Base-by-base conservation (phyloP, 2,888 invertebrate genomes). In the Dysmachus trigonus region DNA sequence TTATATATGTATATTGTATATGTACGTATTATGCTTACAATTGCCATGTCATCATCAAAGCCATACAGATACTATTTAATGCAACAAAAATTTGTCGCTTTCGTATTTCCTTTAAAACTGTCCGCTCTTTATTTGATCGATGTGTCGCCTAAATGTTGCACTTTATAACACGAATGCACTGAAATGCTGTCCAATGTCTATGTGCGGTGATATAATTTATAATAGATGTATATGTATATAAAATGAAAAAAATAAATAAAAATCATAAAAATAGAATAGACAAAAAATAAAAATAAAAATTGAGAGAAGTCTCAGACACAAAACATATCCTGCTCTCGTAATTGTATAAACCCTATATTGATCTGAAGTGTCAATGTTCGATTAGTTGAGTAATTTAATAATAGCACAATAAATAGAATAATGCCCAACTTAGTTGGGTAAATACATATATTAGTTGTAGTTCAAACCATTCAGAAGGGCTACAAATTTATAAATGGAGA, bases 401-500 rank as follows among this genome's bases (percentile, higher is more conserved):
- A 79, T 79, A 79, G 79, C 79, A 79, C 51, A 79, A 79, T 79
- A 76, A 35, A 73, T 73, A 73, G 73, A 41, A 41, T 1, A 41
- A 41, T 1, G 15, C 5, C 76, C 22, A 8, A 47, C 47, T 15
- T 81, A 31, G 81, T n/a, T 51, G 30, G 47, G 30, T 41, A 62
- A 38, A 8, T 77, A n/a, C n/a, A n/a, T n/a, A n/a, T n/a, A n/a
- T n/a, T n/a, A 77, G 38, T 41, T 10, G 38, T 77, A 77, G 77
- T 77, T 77, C 38, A 18, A 62, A 62, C 62, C 27, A 77, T 77
- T 27, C 38, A 77, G 77, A 77, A 62, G 62, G 35, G 33, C 38
- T 71, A 82, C 62, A 82, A 82, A 82, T 82, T 71, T 82, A 82
- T 82, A 71, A 82, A 71, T 82, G 82, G 62, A 82, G 33, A 33